Conservation (phyloP, 1,140 invertebrate species). For the Patella vulgata region DNA sequence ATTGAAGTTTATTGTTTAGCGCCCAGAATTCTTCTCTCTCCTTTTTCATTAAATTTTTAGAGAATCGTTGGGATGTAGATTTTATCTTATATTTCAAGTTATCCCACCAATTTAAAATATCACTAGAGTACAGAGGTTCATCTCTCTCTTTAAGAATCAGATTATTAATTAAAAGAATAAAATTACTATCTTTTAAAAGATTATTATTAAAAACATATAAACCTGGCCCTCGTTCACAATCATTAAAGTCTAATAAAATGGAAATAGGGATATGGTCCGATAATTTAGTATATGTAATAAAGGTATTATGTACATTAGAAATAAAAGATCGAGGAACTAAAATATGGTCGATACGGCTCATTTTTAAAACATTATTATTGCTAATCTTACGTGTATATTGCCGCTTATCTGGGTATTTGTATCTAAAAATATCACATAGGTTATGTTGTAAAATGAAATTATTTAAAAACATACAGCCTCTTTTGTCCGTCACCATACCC, state of each 20-base stretch:
- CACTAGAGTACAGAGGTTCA: neutral
- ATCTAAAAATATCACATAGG: no score
- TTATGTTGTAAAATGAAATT: no score
- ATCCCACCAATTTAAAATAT: slow-evolving; percentile 20
- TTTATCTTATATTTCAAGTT: slow-evolving; percentile 22
- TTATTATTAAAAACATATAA: slow-evolving; percentile 13
- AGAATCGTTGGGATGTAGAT: neutral
- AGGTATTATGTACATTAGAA: no score
- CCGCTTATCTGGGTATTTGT: no score
- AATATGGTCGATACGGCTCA: no score
- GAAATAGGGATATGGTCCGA: neutral
- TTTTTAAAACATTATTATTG: no score
- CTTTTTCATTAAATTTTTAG: slow-evolving; percentile 2
- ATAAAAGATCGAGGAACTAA: no score
- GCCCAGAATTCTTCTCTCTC: neutral
- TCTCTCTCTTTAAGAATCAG: slow-evolving; percentile 1
- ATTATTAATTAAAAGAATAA: neutral
- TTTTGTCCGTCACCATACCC: no score
- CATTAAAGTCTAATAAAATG: slow-evolving; percentile 7
- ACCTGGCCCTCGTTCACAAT: slow-evolving; percentile 3
- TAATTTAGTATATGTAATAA: neutral
- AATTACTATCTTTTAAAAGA: slow-evolving; percentile 7
- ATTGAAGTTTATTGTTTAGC: neutral
- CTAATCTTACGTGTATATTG: no score
- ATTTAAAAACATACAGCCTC: no score